A percentile compares a stretch with the other conserved stretches of the same genome.
Conservation (phyloP, 2,888 invertebrate species). For the Creontiades dilutus region DNA sequence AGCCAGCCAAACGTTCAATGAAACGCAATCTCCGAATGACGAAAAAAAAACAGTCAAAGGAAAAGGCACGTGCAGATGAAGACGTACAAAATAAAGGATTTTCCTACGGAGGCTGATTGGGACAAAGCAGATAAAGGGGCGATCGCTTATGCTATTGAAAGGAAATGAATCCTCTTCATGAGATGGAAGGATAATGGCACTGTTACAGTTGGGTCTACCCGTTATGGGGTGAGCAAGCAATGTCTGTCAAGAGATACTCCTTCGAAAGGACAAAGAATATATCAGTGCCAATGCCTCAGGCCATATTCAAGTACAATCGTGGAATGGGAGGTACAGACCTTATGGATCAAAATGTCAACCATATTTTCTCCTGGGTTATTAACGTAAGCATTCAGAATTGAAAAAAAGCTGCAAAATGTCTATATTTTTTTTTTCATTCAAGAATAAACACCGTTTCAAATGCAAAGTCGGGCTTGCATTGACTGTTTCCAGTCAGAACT, state of each 20-base stretch:
- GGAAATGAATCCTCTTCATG: slow-evolving; percentile 39
- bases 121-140: no score
- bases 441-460: slow-evolving; percentile 44
- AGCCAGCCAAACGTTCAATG: no score
- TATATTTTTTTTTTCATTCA: neutral
- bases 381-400: slow-evolving; percentile 33
- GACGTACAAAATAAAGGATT: no score
- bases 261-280: slow-evolving; percentile 67
- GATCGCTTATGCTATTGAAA: neutral
- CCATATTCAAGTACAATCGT: slow-evolving; percentile 71
- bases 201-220: slow-evolving; percentile 68
- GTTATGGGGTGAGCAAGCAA: slow-evolving; percentile 57
- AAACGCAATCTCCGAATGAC: no score
- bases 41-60: no score
- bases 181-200: slow-evolving; percentile 59
- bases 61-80: no score
- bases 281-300: slow-evolving; percentile 62
- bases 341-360: slow-evolving; percentile 73
- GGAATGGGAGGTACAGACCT: slow-evolving; percentile 73
- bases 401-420: slow-evolving; percentile 38
- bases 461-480: slow-evolving; percentile 58
- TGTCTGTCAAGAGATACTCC: slow-evolving; percentile 63
- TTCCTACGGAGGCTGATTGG: no score
- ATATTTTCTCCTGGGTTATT: slow-evolving; percentile 40
- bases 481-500: slow-evolving; percentile 10